Conservation (phyloP, 2,797 vertebrate genomes). For the Enteromius unitaeniatus region DNA sequence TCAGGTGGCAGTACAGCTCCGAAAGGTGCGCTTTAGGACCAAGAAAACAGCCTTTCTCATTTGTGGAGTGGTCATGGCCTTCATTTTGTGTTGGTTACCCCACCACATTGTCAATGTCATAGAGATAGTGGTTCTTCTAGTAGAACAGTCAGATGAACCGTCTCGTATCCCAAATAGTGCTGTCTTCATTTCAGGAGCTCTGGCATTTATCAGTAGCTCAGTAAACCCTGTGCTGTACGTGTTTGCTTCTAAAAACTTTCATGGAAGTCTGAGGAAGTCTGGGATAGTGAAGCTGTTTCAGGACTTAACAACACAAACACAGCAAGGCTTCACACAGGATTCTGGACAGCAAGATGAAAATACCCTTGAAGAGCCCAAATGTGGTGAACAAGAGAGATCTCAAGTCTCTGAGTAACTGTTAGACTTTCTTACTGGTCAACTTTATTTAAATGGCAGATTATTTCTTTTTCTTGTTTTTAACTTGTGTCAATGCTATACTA, state of each 20-base stretch:
- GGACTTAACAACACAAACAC: slow-evolving; percentile 69
- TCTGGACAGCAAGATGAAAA: slow-evolving; percentile 1
- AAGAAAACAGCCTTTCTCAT: slow-evolving; percentile 69
- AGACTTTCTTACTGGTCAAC: not conserved
- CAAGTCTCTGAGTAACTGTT: not conserved
- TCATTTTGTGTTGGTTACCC: slow-evolving; percentile 76
- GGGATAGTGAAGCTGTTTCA: slow-evolving; percentile 76
- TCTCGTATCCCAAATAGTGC: slow-evolving; percentile 16
- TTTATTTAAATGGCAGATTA: not conserved
- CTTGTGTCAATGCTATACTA: not conserved
- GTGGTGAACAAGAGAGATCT: not conserved
- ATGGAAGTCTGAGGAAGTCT: slow-evolving; percentile 67
- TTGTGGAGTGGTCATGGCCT: slow-evolving; percentile 65
- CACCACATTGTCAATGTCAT: slow-evolving; percentile 75
- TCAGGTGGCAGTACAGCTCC: slow-evolving; percentile 67
- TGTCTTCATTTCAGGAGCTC: slow-evolving; percentile 67
- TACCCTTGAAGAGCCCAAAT: not conserved
- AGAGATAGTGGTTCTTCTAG: slow-evolving; percentile 59
- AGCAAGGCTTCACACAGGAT: slow-evolving; percentile 31
- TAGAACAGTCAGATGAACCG: slow-evolving; percentile 17
- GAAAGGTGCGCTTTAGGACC: slow-evolving; percentile 62
- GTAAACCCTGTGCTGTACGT: slow-evolving; percentile 75
- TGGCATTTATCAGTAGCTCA: slow-evolving; percentile 75
- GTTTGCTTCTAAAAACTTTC: slow-evolving; percentile 75
- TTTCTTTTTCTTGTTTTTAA: not conserved